phyloP scores from a whole-genome alignment of 2,888 invertebrate genomes.

The Orthosia cruda region DNA sequence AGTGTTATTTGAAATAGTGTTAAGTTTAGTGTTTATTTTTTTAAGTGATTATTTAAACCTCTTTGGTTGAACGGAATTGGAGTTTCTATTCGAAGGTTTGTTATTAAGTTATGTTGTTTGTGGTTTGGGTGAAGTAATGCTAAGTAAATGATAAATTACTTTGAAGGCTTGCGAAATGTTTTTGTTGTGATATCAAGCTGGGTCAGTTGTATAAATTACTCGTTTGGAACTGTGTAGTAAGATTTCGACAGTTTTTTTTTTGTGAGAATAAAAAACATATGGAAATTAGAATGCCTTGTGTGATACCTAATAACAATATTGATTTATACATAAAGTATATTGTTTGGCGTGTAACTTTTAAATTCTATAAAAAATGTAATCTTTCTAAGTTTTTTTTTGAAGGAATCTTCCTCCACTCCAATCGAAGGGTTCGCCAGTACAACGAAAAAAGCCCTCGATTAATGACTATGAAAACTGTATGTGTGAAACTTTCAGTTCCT shows the following conservation, averaged over 20 bases:
- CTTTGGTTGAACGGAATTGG: conserved; percentile 43
- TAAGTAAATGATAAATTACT: conserved; percentile 75
- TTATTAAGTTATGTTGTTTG: conserved; percentile 64
- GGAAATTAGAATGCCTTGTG: not conserved
- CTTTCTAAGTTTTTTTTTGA: not conserved
- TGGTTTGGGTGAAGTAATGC: conserved; percentile 73
- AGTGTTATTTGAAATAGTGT: conserved; percentile 64
- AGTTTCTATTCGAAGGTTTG: conserved; percentile 75
- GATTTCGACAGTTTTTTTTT: conserved; percentile 19
- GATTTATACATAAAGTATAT: not conserved
- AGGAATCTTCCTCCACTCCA: no score
- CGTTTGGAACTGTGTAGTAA: conserved; percentile 16
- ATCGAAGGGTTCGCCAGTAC: no score
- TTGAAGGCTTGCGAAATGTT: conserved; percentile 78
- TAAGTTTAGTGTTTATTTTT: conserved; percentile 57
- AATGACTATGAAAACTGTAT: no score
- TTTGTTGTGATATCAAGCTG: conserved; percentile 73
- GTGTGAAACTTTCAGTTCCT: not conserved
- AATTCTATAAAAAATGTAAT: no score
- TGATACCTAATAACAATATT: not conserved
- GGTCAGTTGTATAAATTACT: conserved; percentile 48
- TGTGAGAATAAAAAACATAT: not conserved
- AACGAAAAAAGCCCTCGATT: no score
- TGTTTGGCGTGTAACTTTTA: not conserved
- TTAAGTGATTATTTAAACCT: conserved; percentile 48